Evolutionary conservation across 2,797 vertebrate species (phyloP), one percentile per base, ranked within the genome.

Genomic region (Enteromius anoplus): DNA sequence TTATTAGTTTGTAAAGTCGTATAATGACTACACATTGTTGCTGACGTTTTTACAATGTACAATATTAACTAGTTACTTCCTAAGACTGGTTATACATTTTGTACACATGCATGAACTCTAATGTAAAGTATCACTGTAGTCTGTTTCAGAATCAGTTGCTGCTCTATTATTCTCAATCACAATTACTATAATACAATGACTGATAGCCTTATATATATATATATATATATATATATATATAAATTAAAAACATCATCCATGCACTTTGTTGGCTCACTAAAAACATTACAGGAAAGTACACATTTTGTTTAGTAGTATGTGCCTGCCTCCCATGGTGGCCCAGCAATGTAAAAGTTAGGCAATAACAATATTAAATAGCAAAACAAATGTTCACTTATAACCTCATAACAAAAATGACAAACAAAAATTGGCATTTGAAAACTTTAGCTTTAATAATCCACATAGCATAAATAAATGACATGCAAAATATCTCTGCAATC

Each of bases 381-480:
- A 42, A 69, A 14, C n/a, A 5, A n/a, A 40, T 12, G n/a, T 66
- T 68, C 4, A 68, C 15, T 26, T 45, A 21, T 45, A 34, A 58
- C 40, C 8, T 47, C 23, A 32, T 3, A 17, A 58, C 72, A 69
- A n/a, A 71, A 37, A 66, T 5, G 3, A 76, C 0, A 0, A 9
- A 65, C 34, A 68, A 71, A 75, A 14, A 66, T 19, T 9, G 21
- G 9, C 12, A 12, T 83, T 83, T 81, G 81, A 53, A 83, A 83
- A 83, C 29, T 32, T 86, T 37, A 80, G 5, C 60, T 89, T 89
- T 89, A 87, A 85, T 88, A 75, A 32, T 73, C 51, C 66, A 86
- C 87, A 83, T 71, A 85, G 76, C 66, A 77, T 83, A 73, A 79
- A 47, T 78, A 72, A 85, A 81, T 55, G 79, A 69, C 86, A 89